These are phyloP conservation scores for Diaphora mendica DNA, from an alignment of 2,888 invertebrate genomes.

Conservation along the genomic window DNA sequence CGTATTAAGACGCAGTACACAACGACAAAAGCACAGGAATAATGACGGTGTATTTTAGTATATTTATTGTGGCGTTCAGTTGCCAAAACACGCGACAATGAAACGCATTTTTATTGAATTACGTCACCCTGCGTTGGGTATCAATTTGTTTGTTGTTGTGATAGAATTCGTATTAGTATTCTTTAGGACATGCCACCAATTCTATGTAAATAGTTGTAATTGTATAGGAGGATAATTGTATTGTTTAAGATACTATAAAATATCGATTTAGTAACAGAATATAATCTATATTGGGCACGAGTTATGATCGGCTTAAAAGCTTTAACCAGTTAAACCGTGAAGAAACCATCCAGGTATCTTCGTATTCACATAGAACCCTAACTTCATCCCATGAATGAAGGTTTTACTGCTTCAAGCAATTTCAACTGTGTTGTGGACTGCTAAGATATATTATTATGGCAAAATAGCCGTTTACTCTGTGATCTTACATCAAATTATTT, in stretches of 20 bases:
- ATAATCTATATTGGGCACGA: not conserved
- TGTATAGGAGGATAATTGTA: not conserved
- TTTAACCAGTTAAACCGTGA: not conserved
- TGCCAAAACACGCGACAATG: slow-evolving; percentile 43
- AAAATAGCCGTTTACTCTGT: no score
- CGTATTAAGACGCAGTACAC: not conserved
- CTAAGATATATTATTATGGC: no score
- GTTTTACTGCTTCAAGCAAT: not conserved
- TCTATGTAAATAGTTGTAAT: not conserved
- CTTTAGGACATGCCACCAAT: not conserved
- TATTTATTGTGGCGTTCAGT: slow-evolving; percentile 16
- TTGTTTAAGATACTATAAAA: not conserved
- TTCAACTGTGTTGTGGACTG: not conserved
- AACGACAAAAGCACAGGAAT: slow-evolving; percentile 32
- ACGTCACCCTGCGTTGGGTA: not conserved
- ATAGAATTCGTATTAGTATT: not conserved
- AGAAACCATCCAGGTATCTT: not conserved
- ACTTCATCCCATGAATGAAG: not conserved
- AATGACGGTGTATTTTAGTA: slow-evolving; percentile 30
- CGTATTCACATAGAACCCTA: no score
- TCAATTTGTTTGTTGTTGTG: slow-evolving; percentile 2
- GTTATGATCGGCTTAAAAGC: not conserved
- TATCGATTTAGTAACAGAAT: not conserved
- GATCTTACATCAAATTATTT: no score
- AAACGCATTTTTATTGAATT: slow-evolving; percentile 23